Conservation (phyloP, 1,140 invertebrate species). For the Drosophila trapezifrons region DNA sequence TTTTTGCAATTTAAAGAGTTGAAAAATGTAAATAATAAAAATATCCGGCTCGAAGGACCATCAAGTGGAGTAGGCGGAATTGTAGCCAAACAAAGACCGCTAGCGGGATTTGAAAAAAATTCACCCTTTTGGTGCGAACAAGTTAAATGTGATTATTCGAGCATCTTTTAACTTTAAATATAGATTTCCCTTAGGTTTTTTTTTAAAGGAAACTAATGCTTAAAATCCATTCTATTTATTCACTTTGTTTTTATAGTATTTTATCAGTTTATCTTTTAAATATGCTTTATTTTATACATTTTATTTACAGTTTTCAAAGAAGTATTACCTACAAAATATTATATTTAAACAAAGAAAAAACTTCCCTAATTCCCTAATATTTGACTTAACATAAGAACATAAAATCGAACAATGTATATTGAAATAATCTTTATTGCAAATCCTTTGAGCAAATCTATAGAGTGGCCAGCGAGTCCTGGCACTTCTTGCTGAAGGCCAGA, state of each 20-base stretch:
- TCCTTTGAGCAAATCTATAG: constrained; percentile 17
- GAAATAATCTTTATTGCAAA: neutral
- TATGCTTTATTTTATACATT: neutral
- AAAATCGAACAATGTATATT: neutral
- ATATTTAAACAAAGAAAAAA: neutral
- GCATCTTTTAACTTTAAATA: too few relatives aligned
- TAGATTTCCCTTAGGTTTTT: neutral
- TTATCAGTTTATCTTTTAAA: neutral
- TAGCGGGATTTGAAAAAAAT: too few relatives aligned
- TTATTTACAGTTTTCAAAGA: too few relatives aligned
- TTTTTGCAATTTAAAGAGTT: too few relatives aligned
- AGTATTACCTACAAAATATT: too few relatives aligned
- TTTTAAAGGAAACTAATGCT: neutral
- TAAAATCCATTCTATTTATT: fast-evolving
- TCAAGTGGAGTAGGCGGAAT: too few relatives aligned
- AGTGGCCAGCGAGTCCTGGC: constrained; percentile 56
- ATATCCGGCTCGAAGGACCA: too few relatives aligned
- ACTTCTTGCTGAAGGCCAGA: constrained; percentile 59
- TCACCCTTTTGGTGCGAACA: too few relatives aligned
- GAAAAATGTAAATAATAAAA: too few relatives aligned
- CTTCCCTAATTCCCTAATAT: too few relatives aligned
- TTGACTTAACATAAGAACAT: fast-evolving
- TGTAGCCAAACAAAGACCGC: too few relatives aligned
- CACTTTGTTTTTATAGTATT: too few relatives aligned
- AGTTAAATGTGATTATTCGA: neutral